Evolutionary conservation across 2,888 invertebrate genomes (phyloP).

Genomic region (Ellobium chinense): DNA sequence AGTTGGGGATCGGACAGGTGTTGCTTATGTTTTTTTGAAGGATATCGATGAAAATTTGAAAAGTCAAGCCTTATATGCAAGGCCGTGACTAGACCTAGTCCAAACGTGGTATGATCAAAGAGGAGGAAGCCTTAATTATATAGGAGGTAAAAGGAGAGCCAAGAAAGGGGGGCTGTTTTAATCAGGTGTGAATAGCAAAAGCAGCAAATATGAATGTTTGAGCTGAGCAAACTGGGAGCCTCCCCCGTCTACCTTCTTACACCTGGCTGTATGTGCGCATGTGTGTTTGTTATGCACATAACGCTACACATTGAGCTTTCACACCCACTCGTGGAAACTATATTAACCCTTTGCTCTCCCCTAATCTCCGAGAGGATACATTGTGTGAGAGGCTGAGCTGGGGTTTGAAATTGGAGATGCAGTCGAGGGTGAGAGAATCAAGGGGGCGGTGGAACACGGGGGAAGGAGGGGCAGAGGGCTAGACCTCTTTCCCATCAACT

Average conservation of each 20-base stretch:
- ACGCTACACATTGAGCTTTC: background rate
- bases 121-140: background rate
- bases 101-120: background rate
- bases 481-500: too few relatives aligned
- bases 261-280: background rate
- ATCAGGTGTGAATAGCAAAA: conserved; percentile 10
- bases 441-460: background rate
- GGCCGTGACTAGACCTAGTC: background rate
- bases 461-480: background rate
- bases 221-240: background rate
- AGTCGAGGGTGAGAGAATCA: background rate
- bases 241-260: background rate
- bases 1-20: too few relatives aligned
- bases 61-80: too few relatives aligned
- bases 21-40: too few relatives aligned
- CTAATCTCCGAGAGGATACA: background rate
- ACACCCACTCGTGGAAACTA: background rate
- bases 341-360: background rate
- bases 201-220: background rate
- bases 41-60: too few relatives aligned
- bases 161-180: background rate
- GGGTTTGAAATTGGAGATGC: background rate
- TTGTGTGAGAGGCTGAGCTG: too few relatives aligned
- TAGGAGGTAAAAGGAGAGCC: background rate
- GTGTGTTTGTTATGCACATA: background rate